phyloP scores from a whole-genome alignment of 2,113 vertebrate species.

The Pseudorectes ferrugineus region DNA sequence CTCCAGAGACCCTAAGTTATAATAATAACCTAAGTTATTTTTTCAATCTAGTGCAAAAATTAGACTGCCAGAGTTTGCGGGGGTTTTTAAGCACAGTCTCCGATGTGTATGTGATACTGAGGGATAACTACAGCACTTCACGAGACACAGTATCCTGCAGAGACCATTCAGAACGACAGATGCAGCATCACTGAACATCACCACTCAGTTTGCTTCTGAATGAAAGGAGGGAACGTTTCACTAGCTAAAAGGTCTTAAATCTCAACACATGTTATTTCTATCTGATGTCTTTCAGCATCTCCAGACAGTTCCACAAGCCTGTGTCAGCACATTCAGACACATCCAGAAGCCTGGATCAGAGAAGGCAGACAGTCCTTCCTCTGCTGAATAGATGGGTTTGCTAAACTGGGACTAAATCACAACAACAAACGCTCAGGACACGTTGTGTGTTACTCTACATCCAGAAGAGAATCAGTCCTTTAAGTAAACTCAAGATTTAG shows the following conservation, averaged over 20 bases:
- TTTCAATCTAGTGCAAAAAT: background rate
- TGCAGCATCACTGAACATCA: background rate
- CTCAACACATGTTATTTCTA: background rate
- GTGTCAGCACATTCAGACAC: background rate
- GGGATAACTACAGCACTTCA: background rate
- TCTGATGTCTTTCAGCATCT: background rate
- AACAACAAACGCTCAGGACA: fast-evolving
- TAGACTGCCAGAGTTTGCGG: background rate
- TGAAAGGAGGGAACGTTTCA: background rate
- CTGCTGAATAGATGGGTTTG: background rate
- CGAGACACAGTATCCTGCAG: background rate
- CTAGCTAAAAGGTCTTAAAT: background rate
- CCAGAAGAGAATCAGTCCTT: background rate
- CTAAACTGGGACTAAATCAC: background rate
- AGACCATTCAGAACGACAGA: background rate
- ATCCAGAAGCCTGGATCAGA: background rate
- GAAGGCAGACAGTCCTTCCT: background rate
- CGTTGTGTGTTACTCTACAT: background rate
- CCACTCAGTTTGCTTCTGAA: background rate
- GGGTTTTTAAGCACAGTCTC: background rate
- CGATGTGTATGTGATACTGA: background rate
- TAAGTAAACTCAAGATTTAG: background rate
- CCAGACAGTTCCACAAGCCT: background rate
- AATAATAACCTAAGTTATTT: background rate
- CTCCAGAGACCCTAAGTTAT: background rate